Evolutionary conservation across 2,888 invertebrate genomes (phyloP), one percentile per base, ranked within the genome.

Genomic region (Isotomurus palustris): DNA sequence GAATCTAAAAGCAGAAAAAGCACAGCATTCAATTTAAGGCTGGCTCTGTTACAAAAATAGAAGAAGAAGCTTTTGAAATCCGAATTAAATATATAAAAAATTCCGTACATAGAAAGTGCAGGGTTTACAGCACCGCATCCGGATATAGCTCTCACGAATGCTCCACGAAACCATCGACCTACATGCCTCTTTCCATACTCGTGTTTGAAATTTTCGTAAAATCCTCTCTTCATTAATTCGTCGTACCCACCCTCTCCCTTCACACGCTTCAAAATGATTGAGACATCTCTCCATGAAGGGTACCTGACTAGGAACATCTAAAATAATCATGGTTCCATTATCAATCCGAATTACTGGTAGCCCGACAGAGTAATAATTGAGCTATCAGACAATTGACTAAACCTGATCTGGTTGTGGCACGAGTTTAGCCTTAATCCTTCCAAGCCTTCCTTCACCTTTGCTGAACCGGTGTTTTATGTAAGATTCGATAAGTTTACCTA

Each of bases 151-250:
- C 27, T 56, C 49, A 10, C n/a, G 38, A 12, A 44, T 1, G 55
- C 22, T 36, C 45, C 64, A 12, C 64, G 57, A 24, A 58, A 60
- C 64, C 64, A 64, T 25, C 53, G 55, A 3, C 53, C 53, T 14
- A 43, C 41, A 14, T 56, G 24, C n/a, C 14, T 25, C 19, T 25
- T 27, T 22, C 43, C 56, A 19, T 55, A 52, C 12, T 60, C 48
- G 14, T 52, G 4, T 8, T 14, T 38, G 5, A n/a, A n/a, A n/a
- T 19, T 38, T 28, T 35, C n/a, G 35, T 21, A 27, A 32, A 24
- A 22, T 48, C 36, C 48, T 8, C 17, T 48, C 12, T 27, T 35
- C 17, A 29, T 35, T 29, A 44, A 3, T 47, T 44, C 19, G 17
- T 32, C 48, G 47, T 14, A n/a, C 1, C 25, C 2, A 22, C 1